Evolutionary conservation across 2,888 invertebrate species (phyloP).

Genomic region (Uloborus plumipes): DNA sequence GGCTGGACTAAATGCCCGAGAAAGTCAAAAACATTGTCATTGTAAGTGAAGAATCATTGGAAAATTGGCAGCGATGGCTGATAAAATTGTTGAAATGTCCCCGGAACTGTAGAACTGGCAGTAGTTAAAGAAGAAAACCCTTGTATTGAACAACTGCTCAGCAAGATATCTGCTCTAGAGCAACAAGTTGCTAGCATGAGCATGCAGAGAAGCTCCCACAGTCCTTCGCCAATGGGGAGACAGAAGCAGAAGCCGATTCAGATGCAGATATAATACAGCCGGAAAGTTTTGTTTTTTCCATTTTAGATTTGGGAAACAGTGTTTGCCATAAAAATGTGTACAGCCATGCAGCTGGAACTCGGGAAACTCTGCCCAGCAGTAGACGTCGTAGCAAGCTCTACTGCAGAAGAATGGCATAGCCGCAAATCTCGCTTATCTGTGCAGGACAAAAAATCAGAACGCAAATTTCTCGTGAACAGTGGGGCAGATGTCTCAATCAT

Average conservation of each 20-base stretch:
- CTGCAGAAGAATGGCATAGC: background rate
- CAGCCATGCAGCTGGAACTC: background rate
- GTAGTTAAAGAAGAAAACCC: background rate
- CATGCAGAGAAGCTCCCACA: too few species aligned
- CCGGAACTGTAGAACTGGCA: background rate
- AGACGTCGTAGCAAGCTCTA: background rate
- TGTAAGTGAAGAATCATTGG: background rate
- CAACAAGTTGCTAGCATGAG: background rate
- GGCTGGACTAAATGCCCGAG: background rate
- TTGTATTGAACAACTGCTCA: background rate
- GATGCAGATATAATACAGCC: too few species aligned
- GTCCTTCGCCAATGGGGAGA: too few species aligned
- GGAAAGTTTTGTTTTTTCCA: too few species aligned
- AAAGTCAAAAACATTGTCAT: background rate
- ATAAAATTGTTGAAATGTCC: too few species aligned
- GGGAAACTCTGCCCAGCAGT: background rate
- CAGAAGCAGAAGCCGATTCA: too few species aligned
- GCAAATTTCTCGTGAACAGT: background rate
- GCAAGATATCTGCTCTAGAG: background rate
- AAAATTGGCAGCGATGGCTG: constrained; percentile 3
- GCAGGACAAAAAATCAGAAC: background rate
- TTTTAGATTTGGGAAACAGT: too few species aligned
- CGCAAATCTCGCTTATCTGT: background rate
- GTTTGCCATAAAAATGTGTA: too few species aligned
- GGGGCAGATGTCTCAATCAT: background rate